Percentiles rank a stretch among this genome's conserved stretches.
Evolutionary conservation across 2,113 vertebrate species (phyloP).

Genomic region (Aegithalos caudatus): DNA sequence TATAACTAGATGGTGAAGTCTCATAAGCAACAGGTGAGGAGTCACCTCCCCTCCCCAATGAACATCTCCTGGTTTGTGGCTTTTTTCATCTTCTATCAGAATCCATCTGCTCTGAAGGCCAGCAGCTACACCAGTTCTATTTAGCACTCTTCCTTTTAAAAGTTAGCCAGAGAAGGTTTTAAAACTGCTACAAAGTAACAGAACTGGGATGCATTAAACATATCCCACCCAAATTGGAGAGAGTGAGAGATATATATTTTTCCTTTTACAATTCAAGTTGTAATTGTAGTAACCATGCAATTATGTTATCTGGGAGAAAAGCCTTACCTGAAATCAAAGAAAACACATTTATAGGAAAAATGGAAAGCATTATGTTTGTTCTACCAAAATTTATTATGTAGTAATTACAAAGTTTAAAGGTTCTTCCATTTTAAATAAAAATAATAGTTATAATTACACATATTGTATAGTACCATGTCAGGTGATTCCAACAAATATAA

Average conservation of each 20-base stretch:
- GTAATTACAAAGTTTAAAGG: conserved; percentile 91
- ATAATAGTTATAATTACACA: conserved; percentile 76
- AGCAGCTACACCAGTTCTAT: not conserved
- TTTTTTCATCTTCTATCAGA: not conserved
- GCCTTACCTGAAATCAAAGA: conserved; percentile 53
- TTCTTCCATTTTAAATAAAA: conserved; percentile 85
- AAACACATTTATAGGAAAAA: conserved; percentile 63
- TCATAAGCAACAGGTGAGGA: not conserved
- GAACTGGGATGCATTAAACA: not conserved
- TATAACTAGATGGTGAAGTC: not conserved
- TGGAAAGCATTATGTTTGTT: conserved; percentile 74
- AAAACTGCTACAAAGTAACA: not conserved
- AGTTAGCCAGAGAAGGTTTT: not conserved
- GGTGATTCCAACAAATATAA: conserved; percentile 71
- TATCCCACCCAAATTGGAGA: not conserved
- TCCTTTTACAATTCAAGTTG: conserved; percentile 1
- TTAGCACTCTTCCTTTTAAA: not conserved
- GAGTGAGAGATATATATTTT: not conserved
- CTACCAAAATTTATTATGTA: conserved; percentile 95
- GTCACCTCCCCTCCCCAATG: not conserved
- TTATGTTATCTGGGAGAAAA: not conserved
- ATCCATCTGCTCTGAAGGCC: not conserved
- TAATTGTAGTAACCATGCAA: conserved; percentile 49
- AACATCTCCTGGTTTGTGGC: not conserved
- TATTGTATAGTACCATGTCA: conserved; percentile 70